Percentiles rank a stretch among this genome's conserved stretches.
phyloP scores from a whole-genome alignment of 2,113 vertebrate species.

The Pachyramphus minor region DNA sequence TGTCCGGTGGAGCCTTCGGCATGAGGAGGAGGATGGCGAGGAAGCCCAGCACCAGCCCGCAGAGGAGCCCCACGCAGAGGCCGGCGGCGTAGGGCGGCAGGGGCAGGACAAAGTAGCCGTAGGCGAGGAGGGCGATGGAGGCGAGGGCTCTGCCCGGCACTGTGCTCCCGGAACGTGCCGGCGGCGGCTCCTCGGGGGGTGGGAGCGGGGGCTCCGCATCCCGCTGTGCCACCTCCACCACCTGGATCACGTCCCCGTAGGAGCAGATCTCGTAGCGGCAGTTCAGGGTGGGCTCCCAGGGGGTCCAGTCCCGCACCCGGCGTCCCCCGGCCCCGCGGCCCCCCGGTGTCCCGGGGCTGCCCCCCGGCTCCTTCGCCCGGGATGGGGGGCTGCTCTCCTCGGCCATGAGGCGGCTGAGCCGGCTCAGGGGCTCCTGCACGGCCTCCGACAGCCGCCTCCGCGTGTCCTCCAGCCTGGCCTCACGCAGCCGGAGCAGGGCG shows the following conservation, averaged over 20 bases:
- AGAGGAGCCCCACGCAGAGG: slow-evolving; percentile 78
- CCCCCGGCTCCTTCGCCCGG: not conserved
- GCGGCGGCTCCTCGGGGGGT: not conserved
- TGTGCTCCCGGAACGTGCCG: not conserved
- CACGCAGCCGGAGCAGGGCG: slow-evolving; percentile 80
- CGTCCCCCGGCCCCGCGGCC: not conserved
- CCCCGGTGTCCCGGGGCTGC: slow-evolving; percentile 22
- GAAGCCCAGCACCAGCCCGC: slow-evolving; percentile 83
- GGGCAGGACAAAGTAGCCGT: slow-evolving; percentile 82
- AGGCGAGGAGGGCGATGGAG: slow-evolving; percentile 75
- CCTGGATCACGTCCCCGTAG: slow-evolving; percentile 73
- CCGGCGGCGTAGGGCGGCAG: slow-evolving; percentile 82
- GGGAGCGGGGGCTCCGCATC: not conserved
- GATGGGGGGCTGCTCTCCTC: slow-evolving; percentile 72
- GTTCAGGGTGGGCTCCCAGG: slow-evolving; percentile 28
- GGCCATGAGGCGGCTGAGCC: slow-evolving; percentile 85
- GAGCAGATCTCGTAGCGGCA: slow-evolving; percentile 73
- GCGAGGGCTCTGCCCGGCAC: slow-evolving; percentile 76
- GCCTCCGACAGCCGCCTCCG: slow-evolving; percentile 78
- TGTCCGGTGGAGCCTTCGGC: not conserved
- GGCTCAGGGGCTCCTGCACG: slow-evolving; percentile 80
- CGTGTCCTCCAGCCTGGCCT: slow-evolving; percentile 83
- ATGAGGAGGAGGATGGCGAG: slow-evolving; percentile 75
- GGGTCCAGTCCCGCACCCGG: slow-evolving; percentile 10
- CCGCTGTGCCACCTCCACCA: slow-evolving; percentile 51